Base-by-base conservation (phyloP, 2,113 vertebrate species). In the Pyrgilauda ruficollis region DNA sequence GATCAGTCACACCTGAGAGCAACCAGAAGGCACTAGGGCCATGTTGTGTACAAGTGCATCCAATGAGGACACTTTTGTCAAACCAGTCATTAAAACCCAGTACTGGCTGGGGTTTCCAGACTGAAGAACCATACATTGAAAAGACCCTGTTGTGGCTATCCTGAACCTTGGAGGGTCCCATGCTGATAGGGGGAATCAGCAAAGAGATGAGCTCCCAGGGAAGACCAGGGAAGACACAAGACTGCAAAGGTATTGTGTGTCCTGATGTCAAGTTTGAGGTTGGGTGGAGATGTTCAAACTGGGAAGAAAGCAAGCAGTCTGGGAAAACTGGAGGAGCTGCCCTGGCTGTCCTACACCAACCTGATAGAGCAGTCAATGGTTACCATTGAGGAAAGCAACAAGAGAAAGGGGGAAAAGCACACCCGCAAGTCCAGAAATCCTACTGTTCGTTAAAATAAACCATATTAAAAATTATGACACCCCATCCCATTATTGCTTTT, bases 401-500 rank as follows among this genome's bases (percentile, higher is more conserved):
- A 44, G 52, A 56, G 17, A 33, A 88, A 41, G 30, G 46, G 49
- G 16, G 5, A 21, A 53, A 74, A 64, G 3, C 14, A 61, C 5
- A 49, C 4, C 0, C 6, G 78, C 31, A 52, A 59, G 21, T 61
- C 52, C 69, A 94, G 58, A 95, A 95, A 78, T 10, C 49, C 46
- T 69, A 69, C 27, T 62, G 35, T n/a, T 78, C 47, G 22, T 72
- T 68, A 59, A 59, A 77, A 89, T 61, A 66, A 76, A 46, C 13
- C 10, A 62, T 17, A 69, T 47, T 68, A 79, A 83, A 95, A 81
- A 67, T 20, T 47, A 1, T 87, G 91, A 86, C 73, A 85, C 22
- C 50, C 16, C 61, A 56, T 63, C 58, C 41, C 83, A 37, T 79
- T 74, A 95, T 78, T 97, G 63, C 46, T 96, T 96, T 96, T 68